Evolutionary conservation across 2,113 vertebrate species (phyloP).

Genomic region (Hemicordylus capensis): DNA sequence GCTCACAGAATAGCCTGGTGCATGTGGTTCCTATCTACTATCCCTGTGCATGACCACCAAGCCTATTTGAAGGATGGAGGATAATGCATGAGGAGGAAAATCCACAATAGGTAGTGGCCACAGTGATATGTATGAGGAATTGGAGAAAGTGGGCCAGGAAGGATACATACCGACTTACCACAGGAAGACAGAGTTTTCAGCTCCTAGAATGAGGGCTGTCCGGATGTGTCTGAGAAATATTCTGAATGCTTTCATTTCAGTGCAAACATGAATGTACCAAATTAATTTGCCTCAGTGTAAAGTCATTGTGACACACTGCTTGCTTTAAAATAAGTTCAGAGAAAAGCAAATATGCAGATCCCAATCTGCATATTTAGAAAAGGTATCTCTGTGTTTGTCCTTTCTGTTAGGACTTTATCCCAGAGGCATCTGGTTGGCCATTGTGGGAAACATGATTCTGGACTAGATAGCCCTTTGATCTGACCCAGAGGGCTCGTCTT

Average conservation of each 20-base stretch:
- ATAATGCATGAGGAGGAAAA: constrained; percentile 13
- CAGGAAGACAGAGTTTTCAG: neutral
- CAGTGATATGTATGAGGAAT: neutral
- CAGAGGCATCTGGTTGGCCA: too few relatives aligned
- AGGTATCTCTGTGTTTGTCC: too few relatives aligned
- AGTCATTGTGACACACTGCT: neutral
- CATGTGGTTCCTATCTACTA: neutral
- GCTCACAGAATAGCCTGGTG: constrained; percentile 11
- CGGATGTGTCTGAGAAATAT: neutral
- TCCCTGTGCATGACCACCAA: neutral
- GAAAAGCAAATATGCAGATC: too few relatives aligned
- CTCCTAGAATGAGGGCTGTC: neutral
- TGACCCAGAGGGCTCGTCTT: too few relatives aligned
- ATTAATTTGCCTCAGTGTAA: neutral
- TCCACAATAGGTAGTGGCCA: constrained; percentile 20
- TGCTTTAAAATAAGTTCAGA: too few relatives aligned
- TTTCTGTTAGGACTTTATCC: too few relatives aligned
- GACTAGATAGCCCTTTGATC: too few relatives aligned
- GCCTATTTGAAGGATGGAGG: constrained; percentile 13
- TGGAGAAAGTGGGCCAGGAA: neutral
- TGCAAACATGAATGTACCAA: neutral
- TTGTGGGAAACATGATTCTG: too few relatives aligned
- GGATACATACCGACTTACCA: neutral
- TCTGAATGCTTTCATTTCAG: neutral
- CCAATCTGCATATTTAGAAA: too few relatives aligned